Base-by-base conservation (phyloP, 1,140 invertebrate genomes). In the Gryon sp. region DNA sequence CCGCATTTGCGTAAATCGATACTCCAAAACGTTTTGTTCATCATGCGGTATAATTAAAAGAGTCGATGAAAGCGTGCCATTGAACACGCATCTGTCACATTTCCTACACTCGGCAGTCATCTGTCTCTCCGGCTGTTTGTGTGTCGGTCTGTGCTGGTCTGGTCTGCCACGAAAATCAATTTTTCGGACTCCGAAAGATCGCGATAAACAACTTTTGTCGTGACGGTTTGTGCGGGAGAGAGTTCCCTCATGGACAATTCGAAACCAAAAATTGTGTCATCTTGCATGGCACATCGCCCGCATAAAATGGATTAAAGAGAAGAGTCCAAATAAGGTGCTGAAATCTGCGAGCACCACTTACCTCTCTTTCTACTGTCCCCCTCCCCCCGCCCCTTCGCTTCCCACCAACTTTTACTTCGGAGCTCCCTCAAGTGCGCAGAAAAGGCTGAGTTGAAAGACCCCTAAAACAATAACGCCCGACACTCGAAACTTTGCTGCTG, bases 361-460 rank as follows among this genome's bases (percentile, higher is more conserved):
- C 57, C 55, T 12, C 30, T 12, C 4, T n/a, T 19, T n/a, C n/a
- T n/a, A n/a, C n/a, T n/a, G n/a, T n/a, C n/a, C n/a, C n/a, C n/a
- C n/a, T n/a, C n/a, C n/a, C n/a, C n/a, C n/a, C n/a, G n/a, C n/a
- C n/a, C n/a, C n/a, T n/a, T n/a, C n/a, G n/a, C n/a, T n/a, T n/a
- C n/a, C n/a, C n/a, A n/a, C n/a, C n/a, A n/a, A n/a, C n/a, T n/a
- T n/a, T n/a, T n/a, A n/a, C 48, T 26, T n/a, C 32, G 14, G n/a
- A 11, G 41, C 43, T 57, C 45, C 43, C 57, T 57, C 40, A 26
- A 57, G 50, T 34, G 30, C 52, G 45, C 50, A 59, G 30, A 69
- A 69, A 59, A 69, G 65, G 52, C 65, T 14, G 53, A 69, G 65
- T 59, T 69, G 65, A 69, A 69, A 59, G 65, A 59, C 45, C 53